phyloP scores from a whole-genome alignment of 64 coral and sea anemone genomes.

The Dendronephthya gigantea region DNA sequence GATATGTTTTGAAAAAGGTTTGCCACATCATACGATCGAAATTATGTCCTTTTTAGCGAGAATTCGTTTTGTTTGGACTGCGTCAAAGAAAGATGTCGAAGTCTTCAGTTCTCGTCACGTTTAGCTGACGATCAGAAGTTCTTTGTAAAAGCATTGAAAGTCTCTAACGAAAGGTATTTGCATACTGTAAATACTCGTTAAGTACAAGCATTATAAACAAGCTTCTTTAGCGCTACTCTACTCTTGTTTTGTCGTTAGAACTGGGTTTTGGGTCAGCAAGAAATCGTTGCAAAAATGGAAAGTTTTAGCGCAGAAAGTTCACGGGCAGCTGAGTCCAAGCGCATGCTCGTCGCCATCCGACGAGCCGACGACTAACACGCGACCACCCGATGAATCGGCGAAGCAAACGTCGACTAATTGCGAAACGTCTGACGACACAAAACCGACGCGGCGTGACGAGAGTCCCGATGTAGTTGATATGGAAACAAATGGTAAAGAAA shows the following conservation, averaged over 20 bases:
- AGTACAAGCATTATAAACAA: too few relatives aligned
- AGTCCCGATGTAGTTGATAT: neutral
- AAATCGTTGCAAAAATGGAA: slow-evolving; percentile 70
- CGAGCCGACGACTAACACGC: neutral
- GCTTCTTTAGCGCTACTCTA: too few relatives aligned
- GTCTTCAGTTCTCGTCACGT: slow-evolving; percentile 50
- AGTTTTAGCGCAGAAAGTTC: slow-evolving; percentile 37
- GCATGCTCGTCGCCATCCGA: neutral
- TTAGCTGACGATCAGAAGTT: slow-evolving; percentile 64
- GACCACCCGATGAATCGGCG: neutral
- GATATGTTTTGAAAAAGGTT: neutral
- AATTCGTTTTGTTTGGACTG: slow-evolving; percentile 64
- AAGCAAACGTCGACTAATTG: neutral
- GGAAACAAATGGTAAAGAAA: neutral
- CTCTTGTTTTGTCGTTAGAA: neutral
- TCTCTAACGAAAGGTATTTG: slow-evolving; percentile 4
- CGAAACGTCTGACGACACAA: neutral
- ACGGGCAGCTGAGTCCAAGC: slow-evolving; percentile 21
- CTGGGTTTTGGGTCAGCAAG: slow-evolving; percentile 70
- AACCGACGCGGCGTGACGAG: neutral
- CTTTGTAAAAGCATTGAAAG: slow-evolving; percentile 40
- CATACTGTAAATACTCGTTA: neutral
- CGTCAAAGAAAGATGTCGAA: slow-evolving; percentile 56
- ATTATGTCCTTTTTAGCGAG: slow-evolving; percentile 43
- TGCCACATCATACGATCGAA: neutral